Evolutionary conservation across 2,888 invertebrate genomes (phyloP).

Genomic region (Caenorhabditis sp.): DNA sequence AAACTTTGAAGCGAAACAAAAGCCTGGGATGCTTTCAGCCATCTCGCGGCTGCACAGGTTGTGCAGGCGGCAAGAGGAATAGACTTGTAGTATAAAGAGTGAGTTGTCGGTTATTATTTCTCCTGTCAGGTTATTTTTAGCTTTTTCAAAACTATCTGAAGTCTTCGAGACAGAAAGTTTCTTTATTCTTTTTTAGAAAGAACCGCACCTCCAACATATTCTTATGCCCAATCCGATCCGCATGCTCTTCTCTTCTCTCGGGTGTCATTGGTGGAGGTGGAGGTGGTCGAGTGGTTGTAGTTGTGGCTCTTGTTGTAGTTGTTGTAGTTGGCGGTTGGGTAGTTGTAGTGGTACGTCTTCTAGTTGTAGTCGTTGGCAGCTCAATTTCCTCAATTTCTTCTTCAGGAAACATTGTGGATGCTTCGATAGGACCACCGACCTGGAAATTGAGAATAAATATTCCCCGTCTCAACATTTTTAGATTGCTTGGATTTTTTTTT

Average conservation of each 20-base stretch:
- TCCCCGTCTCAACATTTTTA: not conserved
- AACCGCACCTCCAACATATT: slow-evolving; percentile 52
- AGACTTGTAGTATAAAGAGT: too few relatives aligned
- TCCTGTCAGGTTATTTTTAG: too few relatives aligned
- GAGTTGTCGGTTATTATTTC: too few relatives aligned
- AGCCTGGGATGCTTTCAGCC: too few relatives aligned
- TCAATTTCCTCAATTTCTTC: slow-evolving; percentile 27
- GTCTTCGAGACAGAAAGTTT: too few relatives aligned
- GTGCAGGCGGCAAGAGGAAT: too few relatives aligned
- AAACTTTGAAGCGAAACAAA: too few relatives aligned
- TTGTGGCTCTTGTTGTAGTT: slow-evolving; percentile 18
- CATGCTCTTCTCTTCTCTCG: slow-evolving; percentile 42
- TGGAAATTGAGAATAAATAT: not conserved
- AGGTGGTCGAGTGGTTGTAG: slow-evolving; percentile 23
- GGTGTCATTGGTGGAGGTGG: slow-evolving; percentile 24
- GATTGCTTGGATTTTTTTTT: not conserved
- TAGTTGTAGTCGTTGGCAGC: slow-evolving; percentile 33
- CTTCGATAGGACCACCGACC: slow-evolving; percentile 66
- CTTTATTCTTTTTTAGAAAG: too few relatives aligned
- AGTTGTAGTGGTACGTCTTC: slow-evolving; percentile 46
- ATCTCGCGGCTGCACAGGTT: too few relatives aligned
- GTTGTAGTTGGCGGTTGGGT: slow-evolving; percentile 24
- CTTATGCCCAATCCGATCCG: slow-evolving; percentile 66
- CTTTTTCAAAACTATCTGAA: too few relatives aligned
- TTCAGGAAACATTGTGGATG: slow-evolving; percentile 44